Evolutionary conservation across 2,797 vertebrate species (phyloP).

Genomic region (Nyctalus aviator): DNA sequence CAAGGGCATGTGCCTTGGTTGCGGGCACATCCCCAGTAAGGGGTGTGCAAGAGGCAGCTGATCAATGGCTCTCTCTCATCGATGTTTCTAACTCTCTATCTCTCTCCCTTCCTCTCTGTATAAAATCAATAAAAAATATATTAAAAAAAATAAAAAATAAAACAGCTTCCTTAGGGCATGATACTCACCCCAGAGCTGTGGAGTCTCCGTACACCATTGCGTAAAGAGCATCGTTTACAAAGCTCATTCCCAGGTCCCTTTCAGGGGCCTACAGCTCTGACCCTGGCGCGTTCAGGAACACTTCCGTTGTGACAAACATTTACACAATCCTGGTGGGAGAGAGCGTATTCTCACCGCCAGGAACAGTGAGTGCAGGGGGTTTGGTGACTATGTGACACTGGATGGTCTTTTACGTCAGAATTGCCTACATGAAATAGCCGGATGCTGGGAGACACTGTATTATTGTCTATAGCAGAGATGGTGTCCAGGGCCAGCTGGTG

Average conservation of each 20-base stretch:
- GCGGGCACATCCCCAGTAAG: too few relatives aligned
- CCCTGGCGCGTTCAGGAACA: not conserved
- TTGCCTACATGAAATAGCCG: not conserved
- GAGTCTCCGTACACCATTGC: not conserved
- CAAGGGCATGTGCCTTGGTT: too few relatives aligned
- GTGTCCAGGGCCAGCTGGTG: accelerated
- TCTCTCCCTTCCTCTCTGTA: too few relatives aligned
- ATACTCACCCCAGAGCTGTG: not conserved
- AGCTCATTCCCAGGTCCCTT: not conserved
- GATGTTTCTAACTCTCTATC: too few relatives aligned
- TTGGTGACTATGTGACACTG: not conserved
- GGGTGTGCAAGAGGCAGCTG: too few relatives aligned
- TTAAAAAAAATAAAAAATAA: too few relatives aligned
- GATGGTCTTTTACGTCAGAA: not conserved
- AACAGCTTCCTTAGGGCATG: not conserved
- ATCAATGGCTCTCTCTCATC: too few relatives aligned
- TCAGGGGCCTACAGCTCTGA: not conserved
- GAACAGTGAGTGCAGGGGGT: not conserved
- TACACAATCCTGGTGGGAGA: not conserved
- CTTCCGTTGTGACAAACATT: not conserved
- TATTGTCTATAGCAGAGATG: not conserved
- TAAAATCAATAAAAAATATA: too few relatives aligned
- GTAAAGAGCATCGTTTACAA: not conserved
- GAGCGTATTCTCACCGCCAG: not conserved
- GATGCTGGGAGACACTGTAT: not conserved